These are phyloP conservation scores for Brevipalpus yothersi DNA, from an alignment of 1,140 invertebrate genomes.

Conservation along the genomic window DNA sequence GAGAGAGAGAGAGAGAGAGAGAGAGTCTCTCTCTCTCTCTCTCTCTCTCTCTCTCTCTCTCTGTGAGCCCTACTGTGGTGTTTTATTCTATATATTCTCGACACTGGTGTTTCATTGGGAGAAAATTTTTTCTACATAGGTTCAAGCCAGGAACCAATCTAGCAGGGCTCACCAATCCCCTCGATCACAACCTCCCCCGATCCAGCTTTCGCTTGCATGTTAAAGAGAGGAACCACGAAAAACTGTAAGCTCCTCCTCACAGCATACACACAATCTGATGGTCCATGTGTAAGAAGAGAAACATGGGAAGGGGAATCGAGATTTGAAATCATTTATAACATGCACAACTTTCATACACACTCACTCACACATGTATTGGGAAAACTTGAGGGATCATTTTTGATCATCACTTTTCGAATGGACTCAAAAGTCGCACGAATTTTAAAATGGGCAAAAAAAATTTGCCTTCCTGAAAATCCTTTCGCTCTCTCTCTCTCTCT, in stretches of 20 bases:
- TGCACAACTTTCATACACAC: no score
- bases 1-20: no score
- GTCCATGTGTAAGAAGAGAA: no score
- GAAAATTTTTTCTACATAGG: background rate
- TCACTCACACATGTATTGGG: no score
- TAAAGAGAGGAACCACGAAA: background rate
- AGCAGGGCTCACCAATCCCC: background rate
- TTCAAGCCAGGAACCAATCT: background rate
- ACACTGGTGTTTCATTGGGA: background rate
- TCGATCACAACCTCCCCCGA: background rate
- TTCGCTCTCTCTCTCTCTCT: no score
- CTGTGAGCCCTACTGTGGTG: background rate
- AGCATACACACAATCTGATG: background rate
- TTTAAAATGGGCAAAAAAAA: no score
- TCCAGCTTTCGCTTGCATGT: background rate
- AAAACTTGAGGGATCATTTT: no score
- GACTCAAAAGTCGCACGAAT: no score
- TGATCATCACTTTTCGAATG: no score
- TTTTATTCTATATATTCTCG: background rate
- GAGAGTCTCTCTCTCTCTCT: background rate
- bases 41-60: background rate
- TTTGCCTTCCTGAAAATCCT: no score
- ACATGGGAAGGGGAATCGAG: no score
- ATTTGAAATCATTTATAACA: no score
- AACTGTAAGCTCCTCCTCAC: background rate